phyloP scores from a whole-genome alignment of 2,113 vertebrate species.

The Anguilla rostrata region DNA sequence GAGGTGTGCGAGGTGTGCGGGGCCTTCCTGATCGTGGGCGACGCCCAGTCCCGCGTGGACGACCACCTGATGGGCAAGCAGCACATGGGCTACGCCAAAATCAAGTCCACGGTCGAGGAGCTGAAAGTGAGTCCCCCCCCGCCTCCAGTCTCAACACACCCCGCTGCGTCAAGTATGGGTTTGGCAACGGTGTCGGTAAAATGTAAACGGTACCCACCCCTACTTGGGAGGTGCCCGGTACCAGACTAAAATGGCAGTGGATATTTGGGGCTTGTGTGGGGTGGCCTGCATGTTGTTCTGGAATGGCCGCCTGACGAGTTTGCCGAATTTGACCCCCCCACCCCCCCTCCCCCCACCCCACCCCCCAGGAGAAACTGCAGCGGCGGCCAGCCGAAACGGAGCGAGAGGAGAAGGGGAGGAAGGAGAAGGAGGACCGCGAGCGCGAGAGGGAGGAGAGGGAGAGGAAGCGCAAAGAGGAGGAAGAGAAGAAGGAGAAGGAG shows the following conservation, averaged over 20 bases:
- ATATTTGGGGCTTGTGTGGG: neutral
- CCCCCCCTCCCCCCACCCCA: too few species aligned
- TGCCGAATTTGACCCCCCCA: too few species aligned
- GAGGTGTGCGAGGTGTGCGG: conserved; percentile 99
- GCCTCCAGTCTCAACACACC: neutral
- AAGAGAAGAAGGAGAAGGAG: conserved; percentile 81
- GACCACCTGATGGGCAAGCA: conserved; percentile 99
- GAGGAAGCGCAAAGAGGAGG: conserved; percentile 67
- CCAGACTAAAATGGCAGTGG: neutral
- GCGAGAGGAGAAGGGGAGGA: conserved; percentile 77
- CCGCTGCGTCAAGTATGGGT: neutral
- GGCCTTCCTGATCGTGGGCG: conserved; percentile 96
- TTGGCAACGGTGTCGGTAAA: too few species aligned
- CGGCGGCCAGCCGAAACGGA: conserved; percentile 70
- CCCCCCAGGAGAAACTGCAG: conserved; percentile 69
- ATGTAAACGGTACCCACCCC: too few species aligned
- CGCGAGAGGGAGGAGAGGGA: conserved; percentile 78
- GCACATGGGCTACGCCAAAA: conserved; percentile 99
- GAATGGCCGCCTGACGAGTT: neutral
- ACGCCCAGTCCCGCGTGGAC: conserved; percentile 95
- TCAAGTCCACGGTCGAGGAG: conserved; percentile 97
- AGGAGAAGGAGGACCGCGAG: conserved; percentile 66
- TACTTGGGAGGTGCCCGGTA: neutral
- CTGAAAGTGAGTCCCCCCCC: conserved; percentile 80
- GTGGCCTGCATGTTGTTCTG: neutral